phyloP scores from a whole-genome alignment of 2,113 vertebrate species.

The Calypte anna region DNA sequence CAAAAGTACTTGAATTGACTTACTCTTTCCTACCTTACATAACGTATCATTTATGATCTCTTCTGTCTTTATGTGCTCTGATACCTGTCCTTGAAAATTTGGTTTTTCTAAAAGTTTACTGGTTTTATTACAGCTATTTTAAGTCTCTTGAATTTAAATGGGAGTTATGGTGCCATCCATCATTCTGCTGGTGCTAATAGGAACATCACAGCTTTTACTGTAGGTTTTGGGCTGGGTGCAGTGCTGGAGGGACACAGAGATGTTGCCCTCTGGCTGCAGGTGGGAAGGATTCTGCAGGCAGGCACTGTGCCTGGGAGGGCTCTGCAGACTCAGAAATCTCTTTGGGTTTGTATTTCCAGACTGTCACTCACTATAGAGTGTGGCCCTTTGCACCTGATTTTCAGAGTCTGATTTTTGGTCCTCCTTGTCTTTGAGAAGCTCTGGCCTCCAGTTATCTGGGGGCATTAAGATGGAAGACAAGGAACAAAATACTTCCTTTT shows the following conservation, averaged over 20 bases:
- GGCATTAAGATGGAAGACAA: neutral
- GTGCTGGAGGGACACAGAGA: neutral
- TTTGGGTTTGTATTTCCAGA: neutral
- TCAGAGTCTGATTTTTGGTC: neutral
- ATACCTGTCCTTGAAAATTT: neutral
- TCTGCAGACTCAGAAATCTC: neutral
- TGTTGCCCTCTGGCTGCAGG: constrained; percentile 23
- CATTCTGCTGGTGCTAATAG: neutral
- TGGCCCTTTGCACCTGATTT: neutral
- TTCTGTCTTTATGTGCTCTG: neutral
- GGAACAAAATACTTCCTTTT: neutral
- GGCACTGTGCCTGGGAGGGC: fast-evolving
- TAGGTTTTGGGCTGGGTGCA: neutral
- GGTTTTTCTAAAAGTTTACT: constrained; percentile 31
- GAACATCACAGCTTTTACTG: neutral
- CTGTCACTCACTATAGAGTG: neutral
- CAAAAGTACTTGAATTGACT: neutral
- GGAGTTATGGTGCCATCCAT: constrained; percentile 28
- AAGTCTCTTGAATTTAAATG: constrained; percentile 31
- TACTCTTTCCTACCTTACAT: neutral
- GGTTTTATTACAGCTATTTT: constrained; percentile 42
- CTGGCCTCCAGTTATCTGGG: neutral
- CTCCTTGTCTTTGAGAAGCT: neutral
- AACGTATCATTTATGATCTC: neutral
- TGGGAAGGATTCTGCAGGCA: neutral